Evolutionary conservation across 2,888 invertebrate genomes (phyloP), one percentile per base, ranked within the genome.

Genomic region (Junonia oenone): DNA sequence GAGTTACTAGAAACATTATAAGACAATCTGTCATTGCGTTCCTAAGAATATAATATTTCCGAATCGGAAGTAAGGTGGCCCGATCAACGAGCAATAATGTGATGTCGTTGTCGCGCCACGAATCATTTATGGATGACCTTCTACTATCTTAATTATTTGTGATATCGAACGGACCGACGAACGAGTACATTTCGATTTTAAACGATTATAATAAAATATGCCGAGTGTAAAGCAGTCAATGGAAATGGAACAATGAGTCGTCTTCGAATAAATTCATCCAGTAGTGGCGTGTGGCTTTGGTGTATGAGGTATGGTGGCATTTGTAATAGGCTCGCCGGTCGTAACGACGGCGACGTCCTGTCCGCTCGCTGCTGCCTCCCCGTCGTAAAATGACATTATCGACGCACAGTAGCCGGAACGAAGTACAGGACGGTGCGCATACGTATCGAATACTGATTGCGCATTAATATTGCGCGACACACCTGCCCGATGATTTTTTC

Each of bases 331-430:
- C 79, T 83, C 80, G 81, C 75, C 81, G 81, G 86, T 85, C 70
- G 67, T 71, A 83, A 89, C 88, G 89, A 85, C 85, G 85, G 83
- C 88, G 84, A 89, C 90, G 90, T 90, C 89, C 89, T 88, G 87
- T 87, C 87, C 84, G 83, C 81, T 76, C 75, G 66, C 72, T 67
- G 66, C 71, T 72, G 72, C 71, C 74, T 73, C 81, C 85, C 77
- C 82, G 79, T 90, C 90, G 87, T 90, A 90, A 90, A 90, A 88
- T 81, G 84, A 89, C 89, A 89, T 84, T 88, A 90, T 87, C 87
- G 87, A 90, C 81, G 78, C 83, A 88, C 90, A 87, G 90, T 88
- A 90, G 90, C 90, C 90, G 90, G 90, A 90, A 90, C 90, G 88
- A 80, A 77, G 82, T 87, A 90, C 90, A 90, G 90, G 90, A 89